phyloP scores from a whole-genome alignment of 2,888 invertebrate genomes.

The Chrysodeixis includens region DNA sequence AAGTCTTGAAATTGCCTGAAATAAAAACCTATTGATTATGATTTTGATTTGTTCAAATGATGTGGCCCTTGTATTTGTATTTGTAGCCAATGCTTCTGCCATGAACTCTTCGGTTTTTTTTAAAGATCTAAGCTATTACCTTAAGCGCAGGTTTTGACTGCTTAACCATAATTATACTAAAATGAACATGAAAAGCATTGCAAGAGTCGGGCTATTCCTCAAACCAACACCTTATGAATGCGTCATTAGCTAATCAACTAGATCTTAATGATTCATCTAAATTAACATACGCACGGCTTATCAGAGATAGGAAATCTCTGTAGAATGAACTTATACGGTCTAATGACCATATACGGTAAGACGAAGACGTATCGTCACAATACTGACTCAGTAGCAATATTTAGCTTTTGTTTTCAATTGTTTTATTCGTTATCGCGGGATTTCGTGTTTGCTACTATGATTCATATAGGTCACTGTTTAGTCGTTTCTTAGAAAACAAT shows the following conservation, averaged over 20 bases:
- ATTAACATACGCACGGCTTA: slow-evolving; percentile 26
- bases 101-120: too few relatives aligned
- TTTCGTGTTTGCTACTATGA: slow-evolving; percentile 8
- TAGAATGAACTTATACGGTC: slow-evolving; percentile 23
- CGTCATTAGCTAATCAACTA: slow-evolving; percentile 30
- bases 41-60: too few relatives aligned
- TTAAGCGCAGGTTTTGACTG: not conserved
- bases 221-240: slow-evolving; percentile 30
- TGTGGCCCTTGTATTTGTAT: too few relatives aligned
- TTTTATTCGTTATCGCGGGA: slow-evolving; percentile 15
- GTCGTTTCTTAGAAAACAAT: too few relatives aligned
- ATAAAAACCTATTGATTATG: too few relatives aligned
- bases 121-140: too few relatives aligned
- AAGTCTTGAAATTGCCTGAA: too few relatives aligned
- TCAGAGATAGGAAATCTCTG: slow-evolving; percentile 42
- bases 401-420: slow-evolving; percentile 51
- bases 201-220: slow-evolving; percentile 13
- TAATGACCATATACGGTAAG: slow-evolving; percentile 42
- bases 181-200: slow-evolving; percentile 6
- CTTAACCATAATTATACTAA: not conserved
- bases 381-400: slow-evolving; percentile 39
- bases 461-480: slow-evolving; percentile 9
- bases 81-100: too few relatives aligned
- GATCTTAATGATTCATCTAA: slow-evolving; percentile 37
- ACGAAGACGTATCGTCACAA: slow-evolving; percentile 33